A percentile compares a stretch with the other conserved stretches of the same genome.
Conservation (phyloP, 1,140 invertebrate genomes). For the Belonocnema kinseyi region DNA sequence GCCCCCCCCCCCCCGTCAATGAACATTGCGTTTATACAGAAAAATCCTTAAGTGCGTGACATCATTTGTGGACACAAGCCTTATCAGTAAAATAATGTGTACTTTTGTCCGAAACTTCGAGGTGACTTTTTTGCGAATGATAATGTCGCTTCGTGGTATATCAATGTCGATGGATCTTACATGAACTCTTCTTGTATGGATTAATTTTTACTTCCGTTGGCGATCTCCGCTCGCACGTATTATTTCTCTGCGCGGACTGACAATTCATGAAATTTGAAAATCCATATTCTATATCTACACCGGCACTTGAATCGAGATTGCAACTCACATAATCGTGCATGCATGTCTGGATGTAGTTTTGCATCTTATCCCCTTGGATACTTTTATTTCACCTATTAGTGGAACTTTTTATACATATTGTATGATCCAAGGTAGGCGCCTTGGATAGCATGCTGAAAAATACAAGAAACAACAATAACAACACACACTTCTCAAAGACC, state of each 20-base stretch:
- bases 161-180: conserved; percentile 16
- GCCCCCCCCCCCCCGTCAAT: no score
- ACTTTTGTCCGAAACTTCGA: conserved; percentile 6
- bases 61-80: not conserved
- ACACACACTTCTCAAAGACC: conserved; percentile 15
- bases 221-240: conserved; percentile 5
- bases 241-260: not conserved
- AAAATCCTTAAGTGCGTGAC: not conserved
- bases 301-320: not conserved
- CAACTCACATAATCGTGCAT: conserved; percentile 16
- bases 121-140: not conserved
- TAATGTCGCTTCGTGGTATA: conserved; percentile 9
- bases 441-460: conserved; percentile 29
- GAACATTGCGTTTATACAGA: not conserved
- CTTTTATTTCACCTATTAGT: not conserved
- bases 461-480: conserved; percentile 26
- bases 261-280: not conserved
- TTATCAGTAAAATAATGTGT: conserved; percentile 5
- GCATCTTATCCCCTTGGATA: not conserved
- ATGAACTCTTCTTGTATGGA: not conserved
- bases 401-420: not conserved
- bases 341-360: conserved; percentile 18
- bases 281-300: not conserved
- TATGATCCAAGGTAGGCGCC: conserved; percentile 4
- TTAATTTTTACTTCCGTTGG: not conserved